These are phyloP conservation scores for Brachyrhaphis roseni DNA, from an alignment of 2,797 vertebrate species.

Conservation along the genomic window DNA sequence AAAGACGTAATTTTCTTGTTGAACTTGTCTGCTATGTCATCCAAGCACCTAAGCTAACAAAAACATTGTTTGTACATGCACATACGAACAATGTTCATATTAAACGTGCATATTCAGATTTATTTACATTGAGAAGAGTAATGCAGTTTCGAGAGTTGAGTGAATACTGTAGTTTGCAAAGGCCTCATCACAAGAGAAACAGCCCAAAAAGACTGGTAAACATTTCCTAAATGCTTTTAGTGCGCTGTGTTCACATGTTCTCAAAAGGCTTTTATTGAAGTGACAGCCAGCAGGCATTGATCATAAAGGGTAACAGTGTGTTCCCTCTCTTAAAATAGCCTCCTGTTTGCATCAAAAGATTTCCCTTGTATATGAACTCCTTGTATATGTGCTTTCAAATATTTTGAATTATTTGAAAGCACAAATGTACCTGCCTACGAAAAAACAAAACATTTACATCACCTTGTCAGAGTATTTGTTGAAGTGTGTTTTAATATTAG, in stretches of 20 bases:
- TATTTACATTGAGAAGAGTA: not conserved
- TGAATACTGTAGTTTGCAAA: not conserved
- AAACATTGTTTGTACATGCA: not conserved
- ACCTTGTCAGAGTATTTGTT: not conserved
- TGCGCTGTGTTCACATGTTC: not conserved
- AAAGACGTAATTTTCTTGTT: not conserved
- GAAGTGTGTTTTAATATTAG: not conserved
- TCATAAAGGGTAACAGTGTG: not conserved
- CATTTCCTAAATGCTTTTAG: not conserved
- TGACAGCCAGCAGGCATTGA: not conserved
- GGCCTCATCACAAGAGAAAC: not conserved
- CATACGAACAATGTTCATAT: not conserved
- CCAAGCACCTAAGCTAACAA: not conserved
- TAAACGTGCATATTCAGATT: not conserved
- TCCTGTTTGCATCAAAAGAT: not conserved
- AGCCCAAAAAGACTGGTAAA: not conserved
- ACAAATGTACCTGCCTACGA: not conserved
- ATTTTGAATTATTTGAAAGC: not conserved
- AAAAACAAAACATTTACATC: not conserved
- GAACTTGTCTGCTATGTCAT: not conserved
- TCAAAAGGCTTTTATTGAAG: not conserved
- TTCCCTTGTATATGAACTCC: not conserved
- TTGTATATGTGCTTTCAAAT: not conserved
- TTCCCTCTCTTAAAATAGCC: not conserved
- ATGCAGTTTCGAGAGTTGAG: not conserved